These are phyloP conservation scores for Musca domestica DNA, from an alignment of 1,140 invertebrate species.

Conservation along the genomic window DNA sequence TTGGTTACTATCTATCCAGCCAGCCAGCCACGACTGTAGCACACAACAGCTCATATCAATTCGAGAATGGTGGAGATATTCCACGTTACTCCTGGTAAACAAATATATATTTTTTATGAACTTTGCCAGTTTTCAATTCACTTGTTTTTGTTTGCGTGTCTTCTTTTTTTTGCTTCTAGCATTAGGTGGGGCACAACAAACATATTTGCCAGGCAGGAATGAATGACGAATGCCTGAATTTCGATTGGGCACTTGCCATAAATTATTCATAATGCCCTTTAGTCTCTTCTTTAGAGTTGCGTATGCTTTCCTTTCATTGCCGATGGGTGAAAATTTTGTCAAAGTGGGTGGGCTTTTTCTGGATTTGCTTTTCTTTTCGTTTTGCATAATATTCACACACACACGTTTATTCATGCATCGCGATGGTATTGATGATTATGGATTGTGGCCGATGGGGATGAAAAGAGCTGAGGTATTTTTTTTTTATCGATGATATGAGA, in stretches of 20 bases:
- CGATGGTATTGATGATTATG: too few relatives aligned
- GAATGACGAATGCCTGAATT: background rate
- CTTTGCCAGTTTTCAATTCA: background rate
- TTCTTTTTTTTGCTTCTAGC: slow-evolving; percentile 18
- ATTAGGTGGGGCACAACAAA: background rate
- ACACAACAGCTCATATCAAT: background rate
- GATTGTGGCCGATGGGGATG: too few relatives aligned
- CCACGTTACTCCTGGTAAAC: background rate
- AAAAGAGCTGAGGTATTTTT: too few relatives aligned
- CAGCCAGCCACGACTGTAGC: background rate
- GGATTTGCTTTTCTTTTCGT: too few relatives aligned
- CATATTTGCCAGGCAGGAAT: background rate
- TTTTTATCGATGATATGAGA: too few relatives aligned
- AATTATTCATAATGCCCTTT: slow-evolving; percentile 20
- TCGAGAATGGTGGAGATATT: background rate
- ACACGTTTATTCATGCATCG: too few relatives aligned
- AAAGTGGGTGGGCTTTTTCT: too few relatives aligned
- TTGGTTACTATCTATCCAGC: background rate
- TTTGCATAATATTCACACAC: too few relatives aligned
- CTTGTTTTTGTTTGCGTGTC: slow-evolving; percentile 10
- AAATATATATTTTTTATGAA: slow-evolving; percentile 1
- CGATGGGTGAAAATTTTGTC: too few relatives aligned
- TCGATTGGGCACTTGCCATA: slow-evolving; percentile 19
- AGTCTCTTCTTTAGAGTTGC: background rate
- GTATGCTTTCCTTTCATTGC: too few relatives aligned